phyloP scores from a whole-genome alignment of 1,140 invertebrate species.

The Amphibalanus amphitrite region DNA sequence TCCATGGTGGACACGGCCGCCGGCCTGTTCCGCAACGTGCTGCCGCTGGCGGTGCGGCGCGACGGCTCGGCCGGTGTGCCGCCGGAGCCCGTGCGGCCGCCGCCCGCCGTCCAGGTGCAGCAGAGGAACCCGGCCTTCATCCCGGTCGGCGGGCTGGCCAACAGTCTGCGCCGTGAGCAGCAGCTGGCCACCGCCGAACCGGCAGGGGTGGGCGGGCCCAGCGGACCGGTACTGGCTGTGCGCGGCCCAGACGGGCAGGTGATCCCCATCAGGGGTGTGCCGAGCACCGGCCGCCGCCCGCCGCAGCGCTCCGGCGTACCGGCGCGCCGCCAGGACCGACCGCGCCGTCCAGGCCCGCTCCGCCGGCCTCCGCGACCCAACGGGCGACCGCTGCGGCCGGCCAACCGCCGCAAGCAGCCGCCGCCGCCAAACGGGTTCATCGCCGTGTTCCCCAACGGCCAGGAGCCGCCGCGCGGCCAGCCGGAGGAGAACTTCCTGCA shows the following conservation, averaged over 20 bases:
- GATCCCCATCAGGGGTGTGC: not conserved
- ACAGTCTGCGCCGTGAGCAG: not conserved
- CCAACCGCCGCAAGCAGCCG: not conserved
- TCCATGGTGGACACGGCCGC: conserved; percentile 1
- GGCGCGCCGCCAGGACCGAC: no score
- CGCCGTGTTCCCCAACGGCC: not conserved
- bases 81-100: conserved; percentile 8
- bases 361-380: no score
- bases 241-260: not conserved
- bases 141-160: conserved; percentile 42
- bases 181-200: not conserved
- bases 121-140: conserved; percentile 52
- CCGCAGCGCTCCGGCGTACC: not conserved
- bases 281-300: not conserved
- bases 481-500: not conserved
- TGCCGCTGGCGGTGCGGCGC: not conserved
- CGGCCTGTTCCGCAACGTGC: not conserved
- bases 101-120: conserved; percentile 16
- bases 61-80: not conserved
- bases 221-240: not conserved
- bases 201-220: no score
- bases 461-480: not conserved
- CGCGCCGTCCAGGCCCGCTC: no score
- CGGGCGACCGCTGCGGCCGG: not conserved
- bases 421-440: not conserved